phyloP scores from a whole-genome alignment of 2,113 vertebrate genomes.

The Saccopteryx bilineata region DNA sequence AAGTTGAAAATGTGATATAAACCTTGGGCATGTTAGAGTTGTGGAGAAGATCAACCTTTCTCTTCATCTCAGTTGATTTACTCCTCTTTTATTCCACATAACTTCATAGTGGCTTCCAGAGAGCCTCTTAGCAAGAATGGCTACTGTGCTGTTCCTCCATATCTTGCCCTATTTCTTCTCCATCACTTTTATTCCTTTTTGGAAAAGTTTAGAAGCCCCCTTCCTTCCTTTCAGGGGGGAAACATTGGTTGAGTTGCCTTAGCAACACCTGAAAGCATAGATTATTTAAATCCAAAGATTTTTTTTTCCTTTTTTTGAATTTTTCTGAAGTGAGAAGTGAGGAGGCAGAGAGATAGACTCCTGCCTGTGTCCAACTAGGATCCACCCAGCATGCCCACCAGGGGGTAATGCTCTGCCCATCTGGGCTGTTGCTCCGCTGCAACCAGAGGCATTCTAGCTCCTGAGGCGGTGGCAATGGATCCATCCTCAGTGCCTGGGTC shows the following conservation, averaged over 20 bases:
- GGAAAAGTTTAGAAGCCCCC: not conserved
- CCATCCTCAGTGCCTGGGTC: too few species aligned
- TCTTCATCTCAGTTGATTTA: not conserved
- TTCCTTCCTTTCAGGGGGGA: not conserved
- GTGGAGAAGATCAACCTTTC: not conserved
- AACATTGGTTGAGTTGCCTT: not conserved
- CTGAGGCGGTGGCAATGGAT: too few species aligned
- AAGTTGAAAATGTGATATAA: not conserved
- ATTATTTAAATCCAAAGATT: constrained; percentile 31
- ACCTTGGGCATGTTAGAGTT: constrained; percentile 57
- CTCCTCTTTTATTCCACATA: not conserved
- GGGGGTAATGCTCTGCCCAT: too few species aligned
- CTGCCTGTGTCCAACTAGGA: too few species aligned
- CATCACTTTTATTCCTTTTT: not conserved
- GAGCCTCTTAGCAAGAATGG: not conserved
- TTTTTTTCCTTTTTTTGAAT: not conserved
- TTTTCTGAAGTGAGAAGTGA: too few species aligned
- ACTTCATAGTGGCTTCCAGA: not conserved
- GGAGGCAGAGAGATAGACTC: too few species aligned
- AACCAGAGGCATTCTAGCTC: too few species aligned
- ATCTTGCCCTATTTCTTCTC: not conserved
- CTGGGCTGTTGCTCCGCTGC: too few species aligned
- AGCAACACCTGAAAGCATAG: not conserved
- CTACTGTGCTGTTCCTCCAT: not conserved
- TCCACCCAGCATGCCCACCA: too few species aligned